Evolutionary conservation across 2,888 invertebrate species (phyloP).

Genomic region (Callosobruchus maculatus): DNA sequence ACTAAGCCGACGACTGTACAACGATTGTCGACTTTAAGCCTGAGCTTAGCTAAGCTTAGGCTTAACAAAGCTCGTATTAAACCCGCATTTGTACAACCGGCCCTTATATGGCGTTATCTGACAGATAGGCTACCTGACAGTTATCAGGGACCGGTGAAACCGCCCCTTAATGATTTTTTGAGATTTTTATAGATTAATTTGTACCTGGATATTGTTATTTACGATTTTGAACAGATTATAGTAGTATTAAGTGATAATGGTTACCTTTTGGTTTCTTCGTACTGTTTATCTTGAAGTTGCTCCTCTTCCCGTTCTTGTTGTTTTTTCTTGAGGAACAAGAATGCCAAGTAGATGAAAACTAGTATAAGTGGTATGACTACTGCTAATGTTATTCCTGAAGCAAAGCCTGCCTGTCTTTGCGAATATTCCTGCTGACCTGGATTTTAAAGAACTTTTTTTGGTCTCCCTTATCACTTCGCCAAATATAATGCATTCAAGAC

Average conservation of each 20-base stretch:
- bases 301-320: constrained; percentile 35
- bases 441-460: not conserved
- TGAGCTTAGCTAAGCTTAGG: too few relatives aligned
- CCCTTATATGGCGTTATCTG: too few relatives aligned
- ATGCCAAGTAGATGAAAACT: constrained; percentile 55
- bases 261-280: constrained; percentile 25
- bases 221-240: too few relatives aligned
- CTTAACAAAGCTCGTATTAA: too few relatives aligned
- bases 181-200: too few relatives aligned
- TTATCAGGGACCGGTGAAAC: too few relatives aligned
- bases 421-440: constrained; percentile 80
- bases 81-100: too few relatives aligned
- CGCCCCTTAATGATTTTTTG: too few relatives aligned
- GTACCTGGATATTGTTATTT: too few relatives aligned
- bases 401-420: constrained; percentile 71
- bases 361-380: constrained; percentile 73
- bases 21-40: too few relatives aligned
- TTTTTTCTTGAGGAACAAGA: constrained; percentile 36
- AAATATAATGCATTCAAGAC: not conserved
- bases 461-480: not conserved
- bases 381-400: constrained; percentile 72
- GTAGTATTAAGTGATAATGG: constrained; percentile 5
- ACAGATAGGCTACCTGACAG: too few relatives aligned
- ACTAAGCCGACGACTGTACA: too few relatives aligned
- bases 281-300: constrained; percentile 22